A percentile compares a stretch with the other conserved stretches of the same genome.
Conservation (phyloP, 2,797 vertebrate species). For the Rhinoraja longicauda region DNA sequence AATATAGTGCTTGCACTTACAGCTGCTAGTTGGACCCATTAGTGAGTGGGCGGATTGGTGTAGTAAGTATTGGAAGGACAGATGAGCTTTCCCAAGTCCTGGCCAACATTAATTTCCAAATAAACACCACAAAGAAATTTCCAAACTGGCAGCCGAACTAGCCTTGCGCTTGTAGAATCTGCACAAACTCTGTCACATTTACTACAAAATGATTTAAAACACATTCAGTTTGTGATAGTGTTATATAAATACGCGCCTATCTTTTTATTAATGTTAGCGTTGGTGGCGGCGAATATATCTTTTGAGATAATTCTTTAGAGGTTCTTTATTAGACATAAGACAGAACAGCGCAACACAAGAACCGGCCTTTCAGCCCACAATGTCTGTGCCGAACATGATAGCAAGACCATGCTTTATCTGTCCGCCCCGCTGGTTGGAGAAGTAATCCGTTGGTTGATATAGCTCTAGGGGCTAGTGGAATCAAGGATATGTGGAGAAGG, state of each 20-base stretch:
- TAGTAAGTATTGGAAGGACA: not conserved
- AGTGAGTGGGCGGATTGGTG: not conserved
- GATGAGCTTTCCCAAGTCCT: not conserved
- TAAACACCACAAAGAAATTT: not conserved
- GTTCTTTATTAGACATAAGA: not conserved
- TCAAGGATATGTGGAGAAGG: too few species aligned
- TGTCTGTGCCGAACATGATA: too few species aligned
- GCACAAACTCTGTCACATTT: not conserved
- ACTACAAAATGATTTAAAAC: not conserved
- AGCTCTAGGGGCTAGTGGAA: too few species aligned
- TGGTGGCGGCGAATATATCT: not conserved
- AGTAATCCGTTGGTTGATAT: not conserved
- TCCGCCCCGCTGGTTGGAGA: not conserved
- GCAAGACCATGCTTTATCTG: too few species aligned
- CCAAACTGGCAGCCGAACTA: not conserved
- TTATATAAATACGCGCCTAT: not conserved
- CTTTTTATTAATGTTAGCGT: not conserved
- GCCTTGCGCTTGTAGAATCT: not conserved
- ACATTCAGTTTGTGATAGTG: not conserved
- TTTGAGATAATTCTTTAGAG: not conserved
- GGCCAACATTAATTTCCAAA: not conserved
- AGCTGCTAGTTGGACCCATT: not conserved
- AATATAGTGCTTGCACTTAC: not conserved
- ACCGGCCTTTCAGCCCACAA: too few species aligned
- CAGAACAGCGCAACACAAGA: too few species aligned